Conservation (phyloP, 64 coral and sea anemone species). For the Stylophora pistillata region DNA sequence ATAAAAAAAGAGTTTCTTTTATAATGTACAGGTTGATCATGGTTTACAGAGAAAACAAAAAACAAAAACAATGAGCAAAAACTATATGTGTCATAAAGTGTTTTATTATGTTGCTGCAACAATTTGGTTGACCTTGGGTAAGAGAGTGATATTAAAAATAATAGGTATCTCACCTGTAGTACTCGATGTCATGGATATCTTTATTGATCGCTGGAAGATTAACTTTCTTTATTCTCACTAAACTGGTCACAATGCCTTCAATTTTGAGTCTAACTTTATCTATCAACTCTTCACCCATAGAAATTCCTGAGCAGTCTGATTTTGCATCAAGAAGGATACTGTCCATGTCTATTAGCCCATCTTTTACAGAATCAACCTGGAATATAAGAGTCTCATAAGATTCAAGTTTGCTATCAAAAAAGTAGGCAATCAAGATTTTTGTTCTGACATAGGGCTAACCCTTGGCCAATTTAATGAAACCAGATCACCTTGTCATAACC, state of each 20-base stretch:
- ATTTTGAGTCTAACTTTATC: neutral
- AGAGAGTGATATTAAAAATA: neutral
- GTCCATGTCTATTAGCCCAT: constrained; percentile 20
- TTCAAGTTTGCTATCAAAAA: neutral
- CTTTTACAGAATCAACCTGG: constrained; percentile 16
- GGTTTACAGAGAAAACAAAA: too few species aligned
- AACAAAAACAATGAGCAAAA: too few species aligned
- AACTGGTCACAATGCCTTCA: neutral
- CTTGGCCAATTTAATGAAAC: too few species aligned
- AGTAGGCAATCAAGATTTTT: too few species aligned
- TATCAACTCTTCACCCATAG: neutral
- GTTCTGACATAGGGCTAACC: too few species aligned
- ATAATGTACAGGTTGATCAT: too few species aligned
- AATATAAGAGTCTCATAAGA: neutral
- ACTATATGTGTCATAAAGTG: too few species aligned
- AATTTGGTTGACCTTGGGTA: too few species aligned
- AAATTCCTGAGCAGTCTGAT: neutral
- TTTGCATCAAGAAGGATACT: constrained; percentile 4
- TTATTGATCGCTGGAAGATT: neutral
- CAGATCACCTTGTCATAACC: too few species aligned
- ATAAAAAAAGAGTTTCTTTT: neutral
- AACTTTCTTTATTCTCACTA: constrained; percentile 26
- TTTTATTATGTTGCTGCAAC: too few species aligned
- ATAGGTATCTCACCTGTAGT: neutral
- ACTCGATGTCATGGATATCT: constrained; percentile 22